Conservation (phyloP, 2,113 vertebrate species). For the Antigone vipio region DNA sequence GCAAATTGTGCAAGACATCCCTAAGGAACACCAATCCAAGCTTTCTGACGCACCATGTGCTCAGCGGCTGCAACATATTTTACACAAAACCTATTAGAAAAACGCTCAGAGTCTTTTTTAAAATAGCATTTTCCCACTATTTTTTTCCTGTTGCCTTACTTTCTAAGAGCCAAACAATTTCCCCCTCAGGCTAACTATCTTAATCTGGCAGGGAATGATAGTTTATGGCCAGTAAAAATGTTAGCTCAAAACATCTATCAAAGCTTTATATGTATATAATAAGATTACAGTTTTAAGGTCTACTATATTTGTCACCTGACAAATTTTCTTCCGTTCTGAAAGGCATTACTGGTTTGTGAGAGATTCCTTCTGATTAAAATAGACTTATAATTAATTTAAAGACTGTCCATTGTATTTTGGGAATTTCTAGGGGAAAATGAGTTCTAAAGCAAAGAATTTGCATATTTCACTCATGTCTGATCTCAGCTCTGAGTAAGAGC, state of each 20-base stretch:
- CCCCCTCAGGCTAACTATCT: background rate
- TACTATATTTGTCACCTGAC: background rate
- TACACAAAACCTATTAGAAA: conserved; percentile 6
- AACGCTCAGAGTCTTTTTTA: background rate
- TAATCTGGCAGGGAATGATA: background rate
- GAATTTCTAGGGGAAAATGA: background rate
- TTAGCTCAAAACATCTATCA: background rate
- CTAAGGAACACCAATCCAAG: background rate
- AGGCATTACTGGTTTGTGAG: background rate
- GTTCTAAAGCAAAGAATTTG: background rate
- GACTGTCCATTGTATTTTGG: background rate
- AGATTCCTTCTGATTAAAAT: background rate
- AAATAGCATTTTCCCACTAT: conserved; percentile 9
- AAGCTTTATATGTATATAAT: background rate
- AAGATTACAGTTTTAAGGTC: background rate
- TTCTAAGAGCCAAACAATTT: background rate
- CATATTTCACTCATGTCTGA: background rate
- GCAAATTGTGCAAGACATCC: conserved; percentile 43
- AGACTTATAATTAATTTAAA: background rate
- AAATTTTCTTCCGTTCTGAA: background rate
- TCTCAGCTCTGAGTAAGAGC: background rate
- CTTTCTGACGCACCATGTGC: conserved; percentile 4
- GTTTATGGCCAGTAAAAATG: background rate
- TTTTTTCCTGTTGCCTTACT: background rate
- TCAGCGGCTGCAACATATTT: background rate